Conservation (phyloP, 2,113 vertebrate genomes). For the Nyctibius bracteatus region DNA sequence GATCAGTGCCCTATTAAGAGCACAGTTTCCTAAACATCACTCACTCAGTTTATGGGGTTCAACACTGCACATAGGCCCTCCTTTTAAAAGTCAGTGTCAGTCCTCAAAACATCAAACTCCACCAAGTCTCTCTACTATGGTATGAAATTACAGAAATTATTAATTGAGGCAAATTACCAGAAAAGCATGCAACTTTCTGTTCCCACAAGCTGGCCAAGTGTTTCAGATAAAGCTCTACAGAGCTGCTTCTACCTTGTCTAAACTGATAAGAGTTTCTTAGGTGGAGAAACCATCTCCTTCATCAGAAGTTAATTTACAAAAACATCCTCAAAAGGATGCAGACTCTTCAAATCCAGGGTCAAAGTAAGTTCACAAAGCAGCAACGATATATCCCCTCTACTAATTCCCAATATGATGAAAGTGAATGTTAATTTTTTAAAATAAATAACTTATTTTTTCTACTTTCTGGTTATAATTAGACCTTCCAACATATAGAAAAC, state of each 20-base stretch:
- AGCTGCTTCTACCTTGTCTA: not conserved
- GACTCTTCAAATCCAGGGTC: not conserved
- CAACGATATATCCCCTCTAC: not conserved
- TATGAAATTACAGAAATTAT: not conserved
- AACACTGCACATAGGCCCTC: not conserved
- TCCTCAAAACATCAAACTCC: not conserved
- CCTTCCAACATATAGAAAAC: not conserved
- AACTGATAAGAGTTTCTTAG: not conserved
- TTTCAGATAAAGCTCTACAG: not conserved
- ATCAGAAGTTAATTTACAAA: not conserved
- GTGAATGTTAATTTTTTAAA: not conserved
- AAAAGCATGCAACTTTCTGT: not conserved
- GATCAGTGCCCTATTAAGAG: not conserved
- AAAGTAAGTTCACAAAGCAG: not conserved
- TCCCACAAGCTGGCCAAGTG: not conserved
- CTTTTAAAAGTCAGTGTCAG: not conserved
- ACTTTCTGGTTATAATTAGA: not conserved
- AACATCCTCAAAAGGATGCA: not conserved
- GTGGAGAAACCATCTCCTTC: not conserved
- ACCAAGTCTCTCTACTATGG: not conserved
- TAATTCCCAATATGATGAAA: not conserved
- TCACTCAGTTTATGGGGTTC: not conserved
- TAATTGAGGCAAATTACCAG: not conserved
- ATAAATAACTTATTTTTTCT: not conserved
- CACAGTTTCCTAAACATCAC: not conserved